Evolutionary conservation across 2,113 vertebrate species (phyloP).

Genomic region (Myrmophylax atrothorax): DNA sequence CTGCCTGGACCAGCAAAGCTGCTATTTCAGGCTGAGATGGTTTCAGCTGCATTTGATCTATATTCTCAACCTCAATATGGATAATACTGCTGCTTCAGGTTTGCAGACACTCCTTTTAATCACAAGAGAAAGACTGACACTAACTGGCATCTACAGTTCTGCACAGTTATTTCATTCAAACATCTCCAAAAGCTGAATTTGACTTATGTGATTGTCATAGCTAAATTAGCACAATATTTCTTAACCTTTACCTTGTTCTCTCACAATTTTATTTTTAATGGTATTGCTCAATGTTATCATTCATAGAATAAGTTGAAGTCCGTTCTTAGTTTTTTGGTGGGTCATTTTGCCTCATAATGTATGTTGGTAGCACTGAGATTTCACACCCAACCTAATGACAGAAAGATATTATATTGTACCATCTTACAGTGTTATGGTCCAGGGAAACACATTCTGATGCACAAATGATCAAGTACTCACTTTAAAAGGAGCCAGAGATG

Average conservation of each 20-base stretch:
- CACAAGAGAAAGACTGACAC: background rate
- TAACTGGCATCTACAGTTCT: background rate
- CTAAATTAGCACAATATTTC: background rate
- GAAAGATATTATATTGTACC: background rate
- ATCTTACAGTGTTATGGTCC: background rate
- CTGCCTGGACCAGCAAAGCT: background rate
- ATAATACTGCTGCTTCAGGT: background rate
- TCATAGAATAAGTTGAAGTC: background rate
- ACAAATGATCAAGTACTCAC: background rate
- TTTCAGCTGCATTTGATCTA: background rate
- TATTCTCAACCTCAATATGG: background rate
- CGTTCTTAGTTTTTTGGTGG: background rate
- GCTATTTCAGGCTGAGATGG: background rate
- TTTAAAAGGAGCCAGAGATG: conserved; percentile 39
- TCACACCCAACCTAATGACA: background rate
- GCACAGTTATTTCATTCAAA: background rate
- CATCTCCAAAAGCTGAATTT: background rate
- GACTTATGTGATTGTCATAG: background rate
- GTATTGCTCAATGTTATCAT: background rate
- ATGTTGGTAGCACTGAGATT: background rate
- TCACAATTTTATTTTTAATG: background rate
- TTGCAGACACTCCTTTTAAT: background rate
- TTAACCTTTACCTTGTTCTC: background rate
- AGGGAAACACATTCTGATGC: background rate
- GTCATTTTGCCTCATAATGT: background rate